Evolutionary conservation across 2,113 vertebrate species (phyloP).

Genomic region (Panthera uncia): DNA sequence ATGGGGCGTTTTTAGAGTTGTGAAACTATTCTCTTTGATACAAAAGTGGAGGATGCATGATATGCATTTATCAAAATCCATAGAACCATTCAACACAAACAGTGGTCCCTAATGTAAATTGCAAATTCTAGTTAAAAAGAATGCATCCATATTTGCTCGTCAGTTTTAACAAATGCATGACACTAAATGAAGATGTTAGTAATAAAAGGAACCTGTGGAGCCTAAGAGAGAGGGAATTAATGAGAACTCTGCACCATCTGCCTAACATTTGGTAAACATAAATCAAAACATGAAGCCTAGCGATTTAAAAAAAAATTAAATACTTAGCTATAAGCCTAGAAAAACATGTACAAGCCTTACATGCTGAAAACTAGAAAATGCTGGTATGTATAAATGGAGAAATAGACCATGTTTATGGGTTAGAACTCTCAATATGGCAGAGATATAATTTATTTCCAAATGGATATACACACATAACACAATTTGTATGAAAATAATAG

Average conservation of each 20-base stretch:
- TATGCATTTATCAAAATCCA: not conserved
- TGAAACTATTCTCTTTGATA: not conserved
- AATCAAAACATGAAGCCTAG: not conserved
- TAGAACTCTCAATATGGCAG: not conserved
- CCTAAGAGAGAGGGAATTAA: not conserved
- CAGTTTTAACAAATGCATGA: not conserved
- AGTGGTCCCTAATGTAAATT: not conserved
- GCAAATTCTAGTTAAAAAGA: not conserved
- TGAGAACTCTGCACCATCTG: not conserved
- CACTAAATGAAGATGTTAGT: not conserved
- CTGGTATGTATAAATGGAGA: not conserved
- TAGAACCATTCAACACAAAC: not conserved
- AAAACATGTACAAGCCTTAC: not conserved
- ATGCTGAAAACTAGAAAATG: not conserved
- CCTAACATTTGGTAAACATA: not conserved
- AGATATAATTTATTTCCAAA: not conserved
- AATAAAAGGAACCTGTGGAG: not conserved
- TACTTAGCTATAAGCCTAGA: not conserved
- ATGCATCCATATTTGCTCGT: not conserved
- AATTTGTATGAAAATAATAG: not conserved
- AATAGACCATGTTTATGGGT: not conserved
- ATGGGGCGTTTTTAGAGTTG: not conserved
- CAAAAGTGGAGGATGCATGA: not conserved
- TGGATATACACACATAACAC: not conserved
- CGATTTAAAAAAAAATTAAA: not conserved